Evolutionary conservation across 2,113 vertebrate genomes (phyloP).

Genomic region (Channa maculata): DNA sequence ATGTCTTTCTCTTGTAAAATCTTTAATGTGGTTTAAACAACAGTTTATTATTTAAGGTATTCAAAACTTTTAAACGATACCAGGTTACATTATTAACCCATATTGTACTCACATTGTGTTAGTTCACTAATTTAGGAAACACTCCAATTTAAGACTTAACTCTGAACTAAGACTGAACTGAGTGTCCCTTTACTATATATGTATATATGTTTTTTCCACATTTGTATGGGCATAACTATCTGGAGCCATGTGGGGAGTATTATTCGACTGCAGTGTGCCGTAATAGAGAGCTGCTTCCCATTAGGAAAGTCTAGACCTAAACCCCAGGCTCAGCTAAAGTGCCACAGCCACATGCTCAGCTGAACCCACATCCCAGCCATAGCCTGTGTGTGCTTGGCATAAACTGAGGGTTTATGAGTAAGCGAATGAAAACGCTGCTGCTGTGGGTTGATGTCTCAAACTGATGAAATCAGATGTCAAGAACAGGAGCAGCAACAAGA

Average conservation of each 20-base stretch:
- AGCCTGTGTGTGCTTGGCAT: conserved; percentile 34
- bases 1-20: background rate
- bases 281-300: conserved; percentile 38
- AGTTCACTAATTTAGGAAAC: too few species aligned
- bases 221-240: too few species aligned
- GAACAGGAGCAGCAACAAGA: conserved; percentile 4
- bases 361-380: conserved; percentile 50
- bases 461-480: conserved; percentile 44
- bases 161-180: too few species aligned
- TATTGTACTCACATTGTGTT: too few species aligned
- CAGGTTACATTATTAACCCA: too few species aligned
- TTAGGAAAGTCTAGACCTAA: conserved; percentile 60
- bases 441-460: conserved; percentile 34
- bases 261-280: background rate
- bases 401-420: conserved; percentile 32
- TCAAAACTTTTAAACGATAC: too few species aligned
- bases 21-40: background rate
- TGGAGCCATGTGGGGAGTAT: too few species aligned
- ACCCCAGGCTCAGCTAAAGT: conserved; percentile 37
- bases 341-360: background rate
- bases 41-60: too few species aligned
- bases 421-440: conserved; percentile 30
- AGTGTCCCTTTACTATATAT: too few species aligned
- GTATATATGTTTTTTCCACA: too few species aligned
- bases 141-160: too few species aligned